These are phyloP conservation scores for Lepus timidus DNA, from an alignment of 2,113 vertebrate species.

Conservation along the genomic window DNA sequence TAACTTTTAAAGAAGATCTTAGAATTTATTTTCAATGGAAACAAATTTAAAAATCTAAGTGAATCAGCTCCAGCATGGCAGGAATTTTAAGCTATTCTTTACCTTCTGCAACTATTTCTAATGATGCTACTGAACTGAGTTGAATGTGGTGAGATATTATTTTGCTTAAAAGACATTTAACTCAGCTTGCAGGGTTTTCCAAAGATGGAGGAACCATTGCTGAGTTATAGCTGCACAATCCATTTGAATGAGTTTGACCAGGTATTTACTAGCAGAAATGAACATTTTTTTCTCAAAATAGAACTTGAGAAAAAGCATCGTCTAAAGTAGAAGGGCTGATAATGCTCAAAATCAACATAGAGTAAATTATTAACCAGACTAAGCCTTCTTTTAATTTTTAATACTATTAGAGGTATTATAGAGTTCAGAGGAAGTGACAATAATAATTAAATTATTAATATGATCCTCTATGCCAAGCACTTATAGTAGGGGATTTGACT, in stretches of 20 bases:
- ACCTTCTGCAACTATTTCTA: not conserved
- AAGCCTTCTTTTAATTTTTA: not conserved
- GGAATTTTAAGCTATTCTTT: slow-evolving; percentile 40
- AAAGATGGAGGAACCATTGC: not conserved
- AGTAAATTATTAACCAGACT: not conserved
- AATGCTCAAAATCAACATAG: not conserved
- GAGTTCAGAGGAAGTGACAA: not conserved
- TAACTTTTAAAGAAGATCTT: not conserved
- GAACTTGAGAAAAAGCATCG: not conserved
- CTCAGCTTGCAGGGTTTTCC: slow-evolving; percentile 23
- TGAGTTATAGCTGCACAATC: not conserved
- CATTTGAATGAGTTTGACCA: slow-evolving; percentile 20
- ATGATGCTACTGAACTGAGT: not conserved
- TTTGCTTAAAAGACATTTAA: slow-evolving; percentile 48
- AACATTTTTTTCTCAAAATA: not conserved
- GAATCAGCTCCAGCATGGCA: not conserved
- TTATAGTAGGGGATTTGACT: slow-evolving; percentile 5
- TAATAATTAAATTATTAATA: slow-evolving; percentile 35
- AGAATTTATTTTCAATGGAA: slow-evolving; percentile 49
- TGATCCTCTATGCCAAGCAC: not conserved
- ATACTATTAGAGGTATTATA: not conserved
- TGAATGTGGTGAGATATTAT: not conserved
- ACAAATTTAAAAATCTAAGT: not conserved
- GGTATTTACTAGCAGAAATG: not conserved
- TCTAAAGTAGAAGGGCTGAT: not conserved